These are phyloP conservation scores for Sparus aurata DNA, from an alignment of 2,797 vertebrate genomes.

Conservation along the genomic window DNA sequence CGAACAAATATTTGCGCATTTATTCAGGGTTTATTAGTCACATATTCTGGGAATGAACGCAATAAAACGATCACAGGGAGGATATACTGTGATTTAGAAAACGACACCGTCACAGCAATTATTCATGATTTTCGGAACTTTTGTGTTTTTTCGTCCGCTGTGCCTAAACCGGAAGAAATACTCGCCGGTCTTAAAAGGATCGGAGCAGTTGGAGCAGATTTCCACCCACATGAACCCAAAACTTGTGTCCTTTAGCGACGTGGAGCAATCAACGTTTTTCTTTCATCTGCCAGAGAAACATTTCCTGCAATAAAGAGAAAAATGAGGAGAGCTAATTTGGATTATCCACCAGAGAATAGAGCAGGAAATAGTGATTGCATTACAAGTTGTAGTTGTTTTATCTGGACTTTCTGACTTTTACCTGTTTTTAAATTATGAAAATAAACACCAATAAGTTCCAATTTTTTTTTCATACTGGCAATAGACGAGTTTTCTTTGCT, in stretches of 20 bases:
- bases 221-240: background rate
- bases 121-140: background rate
- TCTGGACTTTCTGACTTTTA: background rate
- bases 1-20: constrained; percentile 32
- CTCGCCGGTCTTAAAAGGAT: background rate
- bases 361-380: background rate
- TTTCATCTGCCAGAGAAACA: background rate
- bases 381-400: background rate
- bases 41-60: constrained; percentile 42
- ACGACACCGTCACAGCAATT: background rate
- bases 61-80: constrained; percentile 7
- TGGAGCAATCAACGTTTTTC: background rate
- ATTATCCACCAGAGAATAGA: background rate
- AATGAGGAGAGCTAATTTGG: background rate
- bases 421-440: background rate
- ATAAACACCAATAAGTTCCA: background rate
- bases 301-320: background rate
- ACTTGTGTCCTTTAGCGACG: background rate
- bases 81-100: background rate
- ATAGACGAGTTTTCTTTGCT: too few relatives aligned
- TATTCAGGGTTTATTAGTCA: constrained; percentile 31
- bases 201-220: background rate
- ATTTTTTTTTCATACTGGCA: background rate
- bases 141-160: too few relatives aligned
- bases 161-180: background rate